A percentile compares a stretch with the other conserved stretches of the same genome.
phyloP scores from a whole-genome alignment of 2,888 invertebrate genomes.

The Linnaemya tessellans region DNA sequence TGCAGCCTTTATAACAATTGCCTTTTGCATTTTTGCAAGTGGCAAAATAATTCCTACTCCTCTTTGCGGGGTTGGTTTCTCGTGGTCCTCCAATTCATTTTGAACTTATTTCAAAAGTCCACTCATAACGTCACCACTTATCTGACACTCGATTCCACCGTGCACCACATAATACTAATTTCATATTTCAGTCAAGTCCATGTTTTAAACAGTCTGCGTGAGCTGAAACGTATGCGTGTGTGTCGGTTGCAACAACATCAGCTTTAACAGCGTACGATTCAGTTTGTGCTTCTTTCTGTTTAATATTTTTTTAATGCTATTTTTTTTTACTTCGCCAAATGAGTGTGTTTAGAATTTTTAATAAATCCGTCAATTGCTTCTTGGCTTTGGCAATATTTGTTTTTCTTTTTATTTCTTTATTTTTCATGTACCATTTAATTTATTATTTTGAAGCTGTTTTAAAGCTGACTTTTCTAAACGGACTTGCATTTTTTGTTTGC shows the following conservation, averaged over 20 bases:
- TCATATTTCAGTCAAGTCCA: conserved; percentile 72
- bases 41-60: too few species aligned
- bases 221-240: conserved; percentile 12
- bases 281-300: conserved; percentile 45
- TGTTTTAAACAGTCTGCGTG: conserved; percentile 50
- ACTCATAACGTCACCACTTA: too few species aligned
- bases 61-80: too few species aligned
- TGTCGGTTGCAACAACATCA: conserved; percentile 26
- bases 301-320: conserved; percentile 36
- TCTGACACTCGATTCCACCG: neutral
- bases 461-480: conserved; percentile 5
- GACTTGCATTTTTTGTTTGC: neutral
- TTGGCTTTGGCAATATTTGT: conserved; percentile 24
- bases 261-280: conserved; percentile 23
- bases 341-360: conserved; percentile 75
- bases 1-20: too few species aligned
- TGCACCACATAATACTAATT: conserved; percentile 62
- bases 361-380: conserved; percentile 73
- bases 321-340: conserved; percentile 51
- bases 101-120: too few species aligned
- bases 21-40: too few species aligned
- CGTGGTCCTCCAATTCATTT: too few species aligned
- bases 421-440: conserved; percentile 57
- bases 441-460: conserved; percentile 51
- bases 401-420: conserved; percentile 24